A percentile compares a stretch with the other conserved stretches of the same genome.
These are phyloP conservation scores for Bellardia pandia DNA, from an alignment of 2,888 invertebrate genomes.

Conservation along the genomic window DNA sequence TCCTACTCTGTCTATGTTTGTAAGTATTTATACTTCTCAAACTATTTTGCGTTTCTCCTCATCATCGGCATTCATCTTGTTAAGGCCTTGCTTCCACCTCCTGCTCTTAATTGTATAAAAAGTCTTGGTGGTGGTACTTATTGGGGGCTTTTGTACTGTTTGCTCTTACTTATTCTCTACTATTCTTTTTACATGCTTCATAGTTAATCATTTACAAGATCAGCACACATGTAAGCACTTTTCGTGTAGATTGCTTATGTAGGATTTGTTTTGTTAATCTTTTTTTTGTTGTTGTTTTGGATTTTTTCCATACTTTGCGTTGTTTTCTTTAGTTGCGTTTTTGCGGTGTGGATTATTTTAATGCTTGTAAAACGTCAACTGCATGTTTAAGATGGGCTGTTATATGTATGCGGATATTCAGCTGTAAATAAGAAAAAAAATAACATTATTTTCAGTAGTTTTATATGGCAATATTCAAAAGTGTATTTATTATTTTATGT, in stretches of 20 bases:
- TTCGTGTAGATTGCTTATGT: conserved; percentile 52
- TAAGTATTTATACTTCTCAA: background rate
- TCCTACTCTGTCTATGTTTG: background rate
- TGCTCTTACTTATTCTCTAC: conserved; percentile 11
- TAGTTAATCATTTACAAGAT: conserved; percentile 69
- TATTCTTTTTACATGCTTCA: conserved; percentile 66
- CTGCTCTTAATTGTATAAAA: conserved; percentile 35
- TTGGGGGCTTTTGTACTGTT: background rate
- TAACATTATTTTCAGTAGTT: conserved; percentile 11
- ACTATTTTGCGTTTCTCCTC: conserved; percentile 28
- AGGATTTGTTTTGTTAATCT: background rate
- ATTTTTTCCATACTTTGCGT: background rate
- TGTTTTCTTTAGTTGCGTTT: conserved; percentile 26
- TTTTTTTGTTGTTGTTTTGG: background rate
- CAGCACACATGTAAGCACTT: conserved; percentile 68
- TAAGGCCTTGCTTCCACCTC: conserved; percentile 18
- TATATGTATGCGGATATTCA: conserved; percentile 65
- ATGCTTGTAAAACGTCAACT: conserved; percentile 71
- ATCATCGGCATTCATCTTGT: conserved; percentile 47
- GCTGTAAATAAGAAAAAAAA: background rate
- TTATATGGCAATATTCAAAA: conserved; percentile 23
- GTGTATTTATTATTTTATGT: conserved; percentile 16
- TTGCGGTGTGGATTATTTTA: conserved; percentile 64
- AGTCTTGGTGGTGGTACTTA: conserved; percentile 4
- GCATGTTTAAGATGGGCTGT: conserved; percentile 62